These are phyloP conservation scores for Suricata suricatta DNA, from an alignment of 2,113 vertebrate genomes.

Conservation along the genomic window DNA sequence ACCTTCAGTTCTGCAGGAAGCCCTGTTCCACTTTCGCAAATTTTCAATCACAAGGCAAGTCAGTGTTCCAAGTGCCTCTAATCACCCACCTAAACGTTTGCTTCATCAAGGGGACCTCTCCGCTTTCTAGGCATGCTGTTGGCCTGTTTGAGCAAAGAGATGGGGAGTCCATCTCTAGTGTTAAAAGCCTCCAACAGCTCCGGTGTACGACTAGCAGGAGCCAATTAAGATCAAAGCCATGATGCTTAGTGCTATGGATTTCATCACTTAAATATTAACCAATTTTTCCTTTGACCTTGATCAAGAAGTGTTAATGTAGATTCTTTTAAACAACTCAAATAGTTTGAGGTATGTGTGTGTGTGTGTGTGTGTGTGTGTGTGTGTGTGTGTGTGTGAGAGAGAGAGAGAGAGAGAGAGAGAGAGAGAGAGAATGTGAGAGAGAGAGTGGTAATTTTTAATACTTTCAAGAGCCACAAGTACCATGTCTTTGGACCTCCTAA, in stretches of 20 bases:
- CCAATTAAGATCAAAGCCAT: conserved; percentile 86
- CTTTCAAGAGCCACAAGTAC: conserved; percentile 76
- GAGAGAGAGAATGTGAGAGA: background rate
- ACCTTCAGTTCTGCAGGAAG: conserved; percentile 73
- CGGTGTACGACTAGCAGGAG: conserved; percentile 76
- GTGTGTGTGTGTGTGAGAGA: background rate
- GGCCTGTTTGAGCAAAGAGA: conserved; percentile 51
- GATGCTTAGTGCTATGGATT: conserved; percentile 74
- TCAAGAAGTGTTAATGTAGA: conserved; percentile 85
- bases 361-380: background rate
- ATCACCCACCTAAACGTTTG: conserved; percentile 74
- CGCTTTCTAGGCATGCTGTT: conserved; percentile 62
- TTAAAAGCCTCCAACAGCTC: conserved; percentile 82
- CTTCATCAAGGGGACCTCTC: conserved; percentile 79
- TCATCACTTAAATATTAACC: conserved; percentile 83
- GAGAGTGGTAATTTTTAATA: conserved; percentile 64
- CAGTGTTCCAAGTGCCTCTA: conserved; percentile 73
- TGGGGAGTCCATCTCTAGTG: conserved; percentile 54
- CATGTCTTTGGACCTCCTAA: conserved; percentile 46
- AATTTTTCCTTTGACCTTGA: conserved; percentile 82
- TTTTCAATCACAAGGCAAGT: conserved; percentile 80
- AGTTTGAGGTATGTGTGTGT: conserved; percentile 62
- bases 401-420: background rate
- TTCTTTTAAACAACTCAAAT: conserved; percentile 82
- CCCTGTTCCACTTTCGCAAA: conserved; percentile 71